phyloP scores from a whole-genome alignment of 2,797 vertebrate genomes.

The Poeciliopsis gracilis region DNA sequence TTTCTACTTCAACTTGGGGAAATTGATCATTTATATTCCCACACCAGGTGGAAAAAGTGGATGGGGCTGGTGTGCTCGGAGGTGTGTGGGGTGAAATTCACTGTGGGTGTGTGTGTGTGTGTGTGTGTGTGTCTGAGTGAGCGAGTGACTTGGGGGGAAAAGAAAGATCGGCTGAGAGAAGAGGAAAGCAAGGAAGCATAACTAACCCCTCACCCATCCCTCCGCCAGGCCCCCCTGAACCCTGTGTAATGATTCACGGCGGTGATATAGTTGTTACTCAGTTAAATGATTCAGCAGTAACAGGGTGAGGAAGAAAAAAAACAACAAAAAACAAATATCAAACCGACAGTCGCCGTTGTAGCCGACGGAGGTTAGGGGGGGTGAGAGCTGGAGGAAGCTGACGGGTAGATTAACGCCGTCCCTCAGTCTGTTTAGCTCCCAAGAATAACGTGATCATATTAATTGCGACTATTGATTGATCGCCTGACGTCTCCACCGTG shows the following conservation, averaged over 20 bases:
- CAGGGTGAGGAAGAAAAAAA: constrained; percentile 54
- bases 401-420: constrained; percentile 63
- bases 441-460: constrained; percentile 58
- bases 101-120: background rate
- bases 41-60: constrained; percentile 64
- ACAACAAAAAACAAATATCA: constrained; percentile 66
- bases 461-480: constrained; percentile 68
- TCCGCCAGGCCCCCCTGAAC: constrained; percentile 17
- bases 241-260: constrained; percentile 48
- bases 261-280: constrained; percentile 64
- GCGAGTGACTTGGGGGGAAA: background rate
- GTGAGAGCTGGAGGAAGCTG: constrained; percentile 39
- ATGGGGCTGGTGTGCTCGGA: constrained; percentile 29
- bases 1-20: constrained; percentile 70
- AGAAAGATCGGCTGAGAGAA: constrained; percentile 21
- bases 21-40: constrained; percentile 78
- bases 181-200: constrained; percentile 48
- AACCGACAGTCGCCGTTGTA: constrained; percentile 36
- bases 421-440: constrained; percentile 57
- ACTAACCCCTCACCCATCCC: constrained; percentile 42
- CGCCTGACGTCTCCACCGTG: constrained; percentile 47
- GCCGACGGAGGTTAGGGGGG: background rate
- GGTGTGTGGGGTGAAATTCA: background rate
- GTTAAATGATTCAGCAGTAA: constrained; percentile 75
- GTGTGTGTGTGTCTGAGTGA: constrained; percentile 5